Evolutionary conservation across 2,888 invertebrate species (phyloP).

Genomic region (Rhingia rostrata): DNA sequence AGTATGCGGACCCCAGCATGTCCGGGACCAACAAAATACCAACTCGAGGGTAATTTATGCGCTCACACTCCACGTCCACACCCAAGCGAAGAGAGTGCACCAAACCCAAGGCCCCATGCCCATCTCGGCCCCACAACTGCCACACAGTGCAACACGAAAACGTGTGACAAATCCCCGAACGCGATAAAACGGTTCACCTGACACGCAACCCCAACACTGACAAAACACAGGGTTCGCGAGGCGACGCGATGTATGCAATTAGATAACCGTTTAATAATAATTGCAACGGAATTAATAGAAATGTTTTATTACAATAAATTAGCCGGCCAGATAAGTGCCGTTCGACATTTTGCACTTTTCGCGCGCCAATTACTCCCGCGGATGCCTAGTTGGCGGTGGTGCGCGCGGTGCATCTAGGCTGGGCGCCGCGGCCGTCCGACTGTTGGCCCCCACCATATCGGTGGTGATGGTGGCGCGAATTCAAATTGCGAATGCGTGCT

Average conservation of each 20-base stretch:
- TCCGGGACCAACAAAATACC: constrained; percentile 45
- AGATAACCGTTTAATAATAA: constrained; percentile 79
- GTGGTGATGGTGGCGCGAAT: constrained; percentile 38
- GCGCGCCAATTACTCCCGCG: constrained; percentile 36
- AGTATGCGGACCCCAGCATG: constrained; percentile 38
- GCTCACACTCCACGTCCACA: constrained; percentile 11
- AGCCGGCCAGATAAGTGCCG: constrained; percentile 75
- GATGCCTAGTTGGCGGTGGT: constrained; percentile 13
- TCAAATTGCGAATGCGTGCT: constrained; percentile 73
- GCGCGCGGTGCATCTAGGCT: constrained; percentile 33
- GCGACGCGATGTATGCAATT: constrained; percentile 78
- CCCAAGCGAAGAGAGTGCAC: constrained; percentile 8
- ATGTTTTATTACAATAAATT: constrained; percentile 80
- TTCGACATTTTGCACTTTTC: constrained; percentile 73
- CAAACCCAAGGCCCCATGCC: constrained; percentile 49
- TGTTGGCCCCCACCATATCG: not conserved
- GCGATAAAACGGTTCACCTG: constrained; percentile 73
- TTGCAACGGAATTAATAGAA: constrained; percentile 78
- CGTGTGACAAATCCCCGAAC: constrained; percentile 75
- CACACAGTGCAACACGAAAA: constrained; percentile 76
- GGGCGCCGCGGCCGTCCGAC: constrained; percentile 5
- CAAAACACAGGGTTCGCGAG: constrained; percentile 63
- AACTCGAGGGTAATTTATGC: constrained; percentile 54
- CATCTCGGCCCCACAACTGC: constrained; percentile 64
- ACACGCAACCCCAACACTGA: constrained; percentile 69